A percentile compares a stretch with the other conserved stretches of the same genome.
Conservation (phyloP, 2,888 invertebrate species). For the Cephus spinipes region DNA sequence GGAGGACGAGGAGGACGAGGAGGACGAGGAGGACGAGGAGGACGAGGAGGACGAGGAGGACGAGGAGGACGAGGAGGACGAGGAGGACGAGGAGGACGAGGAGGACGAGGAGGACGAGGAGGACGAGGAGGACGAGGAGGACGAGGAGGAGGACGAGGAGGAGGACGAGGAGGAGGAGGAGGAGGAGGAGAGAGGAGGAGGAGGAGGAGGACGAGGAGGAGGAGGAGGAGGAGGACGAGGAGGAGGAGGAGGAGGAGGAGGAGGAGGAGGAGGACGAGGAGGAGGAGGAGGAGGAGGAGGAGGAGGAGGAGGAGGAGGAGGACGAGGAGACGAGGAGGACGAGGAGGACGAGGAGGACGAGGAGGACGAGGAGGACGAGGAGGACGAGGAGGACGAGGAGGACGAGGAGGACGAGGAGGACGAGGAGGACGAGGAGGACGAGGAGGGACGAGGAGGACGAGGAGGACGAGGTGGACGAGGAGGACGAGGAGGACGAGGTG, state of each 20-base stretch:
- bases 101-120: neutral
- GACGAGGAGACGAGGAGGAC: neutral
- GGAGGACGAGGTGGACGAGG: neutral
- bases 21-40: neutral
- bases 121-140: neutral
- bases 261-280: too few species aligned
- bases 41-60: neutral
- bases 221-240: too few species aligned
- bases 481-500: neutral
- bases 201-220: too few species aligned
- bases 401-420: neutral
- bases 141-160: neutral
- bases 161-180: neutral
- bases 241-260: too few species aligned
- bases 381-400: neutral
- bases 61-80: constrained; percentile 2
- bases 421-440: neutral
- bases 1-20: neutral
- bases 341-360: neutral
- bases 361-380: neutral
- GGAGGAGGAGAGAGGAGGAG: too few species aligned
- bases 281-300: neutral
- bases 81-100: neutral
- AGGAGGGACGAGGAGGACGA: too few species aligned
- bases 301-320: neutral